A percentile compares a stretch with the other conserved stretches of the same genome.
Conservation (phyloP, 2,113 vertebrate genomes). For the Talpa occidentalis region DNA sequence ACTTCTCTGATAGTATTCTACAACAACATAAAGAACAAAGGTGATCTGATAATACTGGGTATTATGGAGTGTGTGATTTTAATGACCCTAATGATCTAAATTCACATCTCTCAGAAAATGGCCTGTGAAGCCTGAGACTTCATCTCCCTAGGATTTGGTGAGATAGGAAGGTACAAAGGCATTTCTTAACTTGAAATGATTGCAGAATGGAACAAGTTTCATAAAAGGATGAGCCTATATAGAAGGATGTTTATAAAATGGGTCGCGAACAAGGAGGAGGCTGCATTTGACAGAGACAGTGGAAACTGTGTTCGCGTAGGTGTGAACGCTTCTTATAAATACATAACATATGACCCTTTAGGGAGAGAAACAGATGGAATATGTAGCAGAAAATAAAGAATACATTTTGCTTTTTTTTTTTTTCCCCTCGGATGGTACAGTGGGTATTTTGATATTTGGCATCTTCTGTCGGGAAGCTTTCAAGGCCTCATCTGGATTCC, state of each 20-base stretch:
- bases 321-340: constrained; percentile 61
- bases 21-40: constrained; percentile 24
- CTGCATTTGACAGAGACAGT: constrained; percentile 37
- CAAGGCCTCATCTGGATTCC: constrained; percentile 1
- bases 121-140: not conserved
- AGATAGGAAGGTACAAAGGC: constrained; percentile 55
- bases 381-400: constrained; percentile 32
- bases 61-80: constrained; percentile 48
- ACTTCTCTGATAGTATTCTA: constrained; percentile 10
- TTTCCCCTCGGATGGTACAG: not conserved
- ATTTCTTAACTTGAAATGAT: constrained; percentile 66
- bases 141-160: constrained; percentile 63
- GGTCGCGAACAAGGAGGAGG: constrained; percentile 26
- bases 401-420: constrained; percentile 42
- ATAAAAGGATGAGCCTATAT: constrained; percentile 48
- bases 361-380: constrained; percentile 71
- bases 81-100: constrained; percentile 71
- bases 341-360: constrained; percentile 67
- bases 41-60: not conserved
- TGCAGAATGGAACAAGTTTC: constrained; percentile 69
- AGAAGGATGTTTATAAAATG: constrained; percentile 52
- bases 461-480: constrained; percentile 9
- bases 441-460: constrained; percentile 50
- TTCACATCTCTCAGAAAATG: constrained; percentile 60
- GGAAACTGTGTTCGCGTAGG: not conserved